Evolutionary conservation across 2,113 vertebrate genomes (phyloP).

Genomic region (Crocuta crocuta): DNA sequence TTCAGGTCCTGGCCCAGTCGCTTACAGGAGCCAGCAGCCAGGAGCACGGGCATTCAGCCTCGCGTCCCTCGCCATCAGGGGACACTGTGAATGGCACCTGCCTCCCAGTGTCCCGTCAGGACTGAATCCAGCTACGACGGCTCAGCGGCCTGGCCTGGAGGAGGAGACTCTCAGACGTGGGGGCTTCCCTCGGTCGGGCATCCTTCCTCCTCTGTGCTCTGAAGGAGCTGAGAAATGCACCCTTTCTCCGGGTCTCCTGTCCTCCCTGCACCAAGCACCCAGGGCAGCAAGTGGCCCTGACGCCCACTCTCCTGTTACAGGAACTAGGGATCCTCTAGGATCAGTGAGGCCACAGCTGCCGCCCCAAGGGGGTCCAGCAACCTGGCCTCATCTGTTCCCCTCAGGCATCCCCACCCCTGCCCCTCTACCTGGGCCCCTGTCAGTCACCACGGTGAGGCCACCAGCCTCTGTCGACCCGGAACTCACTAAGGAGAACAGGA

Average conservation of each 20-base stretch:
- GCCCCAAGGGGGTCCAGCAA: not conserved
- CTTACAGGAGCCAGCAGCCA: no score
- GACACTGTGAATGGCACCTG: not conserved
- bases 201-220: not conserved
- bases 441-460: no score
- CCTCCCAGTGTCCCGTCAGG: no score
- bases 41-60: no score
- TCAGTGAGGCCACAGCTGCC: no score
- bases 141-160: not conserved
- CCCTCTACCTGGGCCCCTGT: no score
- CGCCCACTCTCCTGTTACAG: not conserved
- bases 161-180: rapidly evolving
- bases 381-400: no score
- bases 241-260: not conserved
- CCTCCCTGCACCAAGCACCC: rapidly evolving
- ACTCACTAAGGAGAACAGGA: not conserved
- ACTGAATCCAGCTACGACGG: no score
- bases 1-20: no score
- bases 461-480: not conserved
- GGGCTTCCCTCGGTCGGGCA: no score
- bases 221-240: not conserved
- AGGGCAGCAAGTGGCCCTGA: not conserved
- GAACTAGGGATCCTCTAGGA: not conserved
- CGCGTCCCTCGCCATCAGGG: no score
- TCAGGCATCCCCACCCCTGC: no score